Base-by-base conservation (phyloP, 2,888 invertebrate species). In the Alviniconcha strummeri region DNA sequence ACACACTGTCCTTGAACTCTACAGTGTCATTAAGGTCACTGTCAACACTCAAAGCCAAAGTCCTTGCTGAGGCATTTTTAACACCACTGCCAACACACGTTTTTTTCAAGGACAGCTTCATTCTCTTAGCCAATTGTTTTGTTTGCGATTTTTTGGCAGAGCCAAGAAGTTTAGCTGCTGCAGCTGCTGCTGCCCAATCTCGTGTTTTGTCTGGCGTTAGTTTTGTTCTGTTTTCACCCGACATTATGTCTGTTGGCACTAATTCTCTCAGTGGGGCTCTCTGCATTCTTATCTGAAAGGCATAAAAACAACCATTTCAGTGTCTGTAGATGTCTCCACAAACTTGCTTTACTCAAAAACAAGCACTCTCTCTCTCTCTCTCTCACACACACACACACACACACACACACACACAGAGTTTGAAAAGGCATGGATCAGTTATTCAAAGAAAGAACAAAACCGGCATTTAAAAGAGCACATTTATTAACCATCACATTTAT, bases 51-150 rank as follows among this genome's bases (percentile, higher is more conserved):
- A 80, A 56, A 69, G 69, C 69, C 36, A 80, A 55, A n/a, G 69
- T 13, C n/a, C 80, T 80, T 5, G 80, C 80, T 4, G 80, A 55
- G 52, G 67, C 15, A n/a, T 69, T 69, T 5, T 17, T 15, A 8
- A 8, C n/a, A 55, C 11, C n/a, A 55, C 52, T n/a, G 15, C 69
- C 7, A 7, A n/a, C n/a, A 11, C 69, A 52, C 1, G 52, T 13
- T 60, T 81, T 81, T 11, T 75, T 36, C 56, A 81, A 72, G 4
- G 81, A 81, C 1, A 81, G 52, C 56, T 81, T 81, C 52, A 19
- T 56, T 64, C 64, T 81, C 19, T 60, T 81, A 17, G 64, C 60
- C 19, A 57, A 17, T 5, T 74, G 36, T 57, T 81, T 81, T 11
- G 36, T 81, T 8, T n/a, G 60, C 13, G 75, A 74, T 17, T 81